Conservation (phyloP, 2,888 invertebrate genomes). For the Acronicta alni region DNA sequence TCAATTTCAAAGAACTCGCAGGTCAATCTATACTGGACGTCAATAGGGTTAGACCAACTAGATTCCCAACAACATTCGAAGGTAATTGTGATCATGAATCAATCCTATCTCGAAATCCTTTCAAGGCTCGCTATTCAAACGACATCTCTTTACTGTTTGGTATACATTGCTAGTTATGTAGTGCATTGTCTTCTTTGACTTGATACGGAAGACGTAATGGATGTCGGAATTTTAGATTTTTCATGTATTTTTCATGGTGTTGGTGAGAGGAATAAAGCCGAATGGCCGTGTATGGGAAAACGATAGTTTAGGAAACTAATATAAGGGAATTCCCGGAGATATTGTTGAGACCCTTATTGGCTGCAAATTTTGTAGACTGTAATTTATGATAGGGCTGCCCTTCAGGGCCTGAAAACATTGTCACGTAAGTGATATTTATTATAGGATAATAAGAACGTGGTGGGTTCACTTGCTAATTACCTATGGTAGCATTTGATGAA, state of each 20-base stretch:
- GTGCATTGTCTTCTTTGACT: slow-evolving; percentile 31
- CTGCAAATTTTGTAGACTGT: slow-evolving; percentile 42
- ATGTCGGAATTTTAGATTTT: slow-evolving; percentile 39
- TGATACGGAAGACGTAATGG: slow-evolving; percentile 55
- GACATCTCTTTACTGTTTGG: slow-evolving; percentile 54
- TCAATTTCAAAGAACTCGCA: slow-evolving; percentile 26
- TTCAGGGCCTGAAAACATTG: slow-evolving; percentile 21
- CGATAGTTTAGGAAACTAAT: slow-evolving; percentile 77
- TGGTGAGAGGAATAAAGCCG: slow-evolving; percentile 55
- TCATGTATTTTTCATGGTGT: slow-evolving; percentile 43
- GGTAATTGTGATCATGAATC: slow-evolving; percentile 87
- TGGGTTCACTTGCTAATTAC: no score
- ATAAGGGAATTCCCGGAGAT: slow-evolving; percentile 72
- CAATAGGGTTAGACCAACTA: slow-evolving; percentile 64
- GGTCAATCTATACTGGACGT: slow-evolving; percentile 62
- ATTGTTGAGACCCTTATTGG: slow-evolving; percentile 73
- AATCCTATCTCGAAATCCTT: slow-evolving; percentile 81
- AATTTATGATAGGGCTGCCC: slow-evolving; percentile 32
- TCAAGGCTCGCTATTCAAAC: slow-evolving; percentile 63
- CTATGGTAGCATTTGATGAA: no score
- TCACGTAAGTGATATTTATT: slow-evolving; percentile 35
- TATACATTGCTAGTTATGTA: slow-evolving; percentile 61
- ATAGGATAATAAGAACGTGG: background rate
- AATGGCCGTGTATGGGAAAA: slow-evolving; percentile 64
- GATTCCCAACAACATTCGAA: slow-evolving; percentile 79